Evolutionary conservation across 2,797 vertebrate genomes (phyloP).

Genomic region (Stomatorhinus walkeri): DNA sequence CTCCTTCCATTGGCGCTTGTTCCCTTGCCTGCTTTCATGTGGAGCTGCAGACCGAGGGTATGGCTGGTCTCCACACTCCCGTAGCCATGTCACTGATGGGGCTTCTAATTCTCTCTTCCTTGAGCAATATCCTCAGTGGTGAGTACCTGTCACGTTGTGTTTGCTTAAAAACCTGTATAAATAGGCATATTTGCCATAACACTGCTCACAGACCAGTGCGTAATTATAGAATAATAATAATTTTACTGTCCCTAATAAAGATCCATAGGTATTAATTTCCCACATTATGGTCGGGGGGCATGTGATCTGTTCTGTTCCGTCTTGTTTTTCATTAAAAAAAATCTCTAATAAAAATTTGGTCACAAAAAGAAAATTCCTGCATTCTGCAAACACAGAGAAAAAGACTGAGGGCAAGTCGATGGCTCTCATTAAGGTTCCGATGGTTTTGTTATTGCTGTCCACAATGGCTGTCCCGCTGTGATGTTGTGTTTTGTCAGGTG

Average conservation of each 20-base stretch:
- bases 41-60: background rate
- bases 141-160: background rate
- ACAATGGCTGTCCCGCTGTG: background rate
- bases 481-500: slow-evolving; percentile 24
- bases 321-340: no score
- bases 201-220: background rate
- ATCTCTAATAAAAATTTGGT: no score
- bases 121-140: background rate
- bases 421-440: background rate
- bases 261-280: background rate
- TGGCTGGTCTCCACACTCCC: background rate
- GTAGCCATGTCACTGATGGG: background rate
- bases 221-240: background rate
- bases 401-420: background rate
- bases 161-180: background rate
- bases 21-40: background rate
- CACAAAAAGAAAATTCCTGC: no score
- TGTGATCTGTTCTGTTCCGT: no score
- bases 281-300: background rate
- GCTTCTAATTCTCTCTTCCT: background rate
- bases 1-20: background rate
- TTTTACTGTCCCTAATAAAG: background rate
- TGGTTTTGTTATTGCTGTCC: background rate
- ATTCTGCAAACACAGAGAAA: background rate
- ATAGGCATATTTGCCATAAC: background rate